phyloP scores from a whole-genome alignment of 1,140 invertebrate genomes.

The Zeugodacus cucurbitae region DNA sequence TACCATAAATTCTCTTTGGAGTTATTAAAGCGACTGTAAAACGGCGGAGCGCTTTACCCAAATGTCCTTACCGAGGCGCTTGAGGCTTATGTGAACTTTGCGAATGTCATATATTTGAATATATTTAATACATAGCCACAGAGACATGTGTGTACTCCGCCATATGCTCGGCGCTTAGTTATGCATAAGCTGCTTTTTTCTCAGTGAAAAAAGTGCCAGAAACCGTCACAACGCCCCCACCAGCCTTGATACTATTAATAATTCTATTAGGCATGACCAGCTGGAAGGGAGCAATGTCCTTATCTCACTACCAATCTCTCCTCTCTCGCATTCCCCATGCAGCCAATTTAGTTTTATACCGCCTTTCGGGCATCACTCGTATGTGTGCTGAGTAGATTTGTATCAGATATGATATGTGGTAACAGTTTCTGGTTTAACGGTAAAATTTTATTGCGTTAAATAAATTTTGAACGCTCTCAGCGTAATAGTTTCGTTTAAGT shows the following conservation, averaged over 20 bases:
- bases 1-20: slow-evolving; percentile 23
- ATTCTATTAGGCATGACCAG: not conserved
- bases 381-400: not conserved
- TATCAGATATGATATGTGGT: not conserved
- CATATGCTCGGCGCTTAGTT: not conserved
- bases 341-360: slow-evolving; percentile 11
- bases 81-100: not conserved
- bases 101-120: not conserved
- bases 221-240: not conserved
- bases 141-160: not conserved
- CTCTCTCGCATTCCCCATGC: not conserved
- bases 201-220: too few species aligned
- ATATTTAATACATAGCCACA: not conserved
- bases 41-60: not conserved
- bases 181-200: too few species aligned
- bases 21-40: not conserved
- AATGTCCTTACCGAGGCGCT: not conserved
- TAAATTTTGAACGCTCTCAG: not conserved
- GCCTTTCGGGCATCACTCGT: not conserved
- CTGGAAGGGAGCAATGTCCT: not conserved
- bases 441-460: slow-evolving; percentile 1
- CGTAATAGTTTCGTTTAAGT: not conserved
- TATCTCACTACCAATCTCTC: not conserved
- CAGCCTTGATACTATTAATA: not conserved
- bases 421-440: not conserved